Evolutionary conservation across 2,888 invertebrate species (phyloP), one percentile per base, ranked within the genome.

Genomic region (Cataglyphis altisquamis): DNA sequence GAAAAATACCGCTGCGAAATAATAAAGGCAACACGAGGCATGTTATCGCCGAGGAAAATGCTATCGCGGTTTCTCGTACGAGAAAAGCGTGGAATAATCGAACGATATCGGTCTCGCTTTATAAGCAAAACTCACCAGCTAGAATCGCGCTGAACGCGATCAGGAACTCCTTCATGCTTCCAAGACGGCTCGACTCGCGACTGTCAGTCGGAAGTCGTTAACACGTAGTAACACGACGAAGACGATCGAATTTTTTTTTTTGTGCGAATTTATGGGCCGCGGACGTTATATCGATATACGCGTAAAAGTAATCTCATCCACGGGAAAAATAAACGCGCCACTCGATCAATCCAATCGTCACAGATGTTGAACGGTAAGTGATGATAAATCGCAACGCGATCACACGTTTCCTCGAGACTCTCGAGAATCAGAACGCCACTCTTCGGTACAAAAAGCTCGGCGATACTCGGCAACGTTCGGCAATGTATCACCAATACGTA

Each of bases 81-180:
- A 88, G 84, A 72, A 25, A 82, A 83, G 63, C 0, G 9, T 9
- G 4, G 3, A 64, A 6, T 1, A 18, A 29, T 29, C 25, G 25
- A 18, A 15, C 55, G 9, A 39, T 3, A 18, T 73, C 29, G 9
- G 60, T 25, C 10, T 66, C 68, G 4, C 1, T 15, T 80, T 18
- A 21, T 18, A 21, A 67, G 52, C 21, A 29, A 72, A 75, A 93
- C 95, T 95, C 91, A 95, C 95, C 95, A 93, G 94, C 94, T 87
- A 95, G 88, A 88, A 95, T 91, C 93, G 95, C 95, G 94, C 95
- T 92, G 55, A 95, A 93, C 95, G 95, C 95, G 91, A 94, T 87
- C 83, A 93, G 86, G 55, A 91, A 88, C 87, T 90, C 87, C 90
- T 94, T 95, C 95, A 95, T 95, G 86, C 91, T 95, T 62, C 8